A percentile compares a stretch with the other conserved stretches of the same genome.
Conservation (phyloP, 2,888 invertebrate species). For the Callosobruchus maculatus region DNA sequence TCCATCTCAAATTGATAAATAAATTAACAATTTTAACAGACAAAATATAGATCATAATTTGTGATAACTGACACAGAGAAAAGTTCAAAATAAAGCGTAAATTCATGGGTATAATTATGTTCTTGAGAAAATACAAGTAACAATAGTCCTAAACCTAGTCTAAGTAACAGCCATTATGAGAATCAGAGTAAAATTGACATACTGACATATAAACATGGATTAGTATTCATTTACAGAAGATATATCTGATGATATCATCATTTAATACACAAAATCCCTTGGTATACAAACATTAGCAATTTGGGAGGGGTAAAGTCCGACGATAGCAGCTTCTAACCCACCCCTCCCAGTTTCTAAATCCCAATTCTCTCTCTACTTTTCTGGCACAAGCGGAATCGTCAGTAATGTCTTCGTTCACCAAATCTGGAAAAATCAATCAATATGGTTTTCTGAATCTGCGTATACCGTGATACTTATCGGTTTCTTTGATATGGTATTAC, state of each 20-base stretch:
- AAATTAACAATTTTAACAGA: too few relatives aligned
- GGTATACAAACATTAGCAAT: conserved; percentile 23
- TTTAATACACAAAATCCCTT: not conserved
- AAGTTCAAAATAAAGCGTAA: too few relatives aligned
- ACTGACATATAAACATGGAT: not conserved
- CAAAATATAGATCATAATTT: too few relatives aligned
- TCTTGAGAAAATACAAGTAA: too few relatives aligned
- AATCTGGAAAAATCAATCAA: conserved; percentile 49
- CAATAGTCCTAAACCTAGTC: not conserved
- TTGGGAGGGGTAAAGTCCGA: conserved; percentile 33
- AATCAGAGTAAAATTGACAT: not conserved
- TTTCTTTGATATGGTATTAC: too few relatives aligned
- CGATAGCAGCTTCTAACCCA: conserved; percentile 45
- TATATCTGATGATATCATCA: not conserved
- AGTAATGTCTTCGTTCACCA: conserved; percentile 61
- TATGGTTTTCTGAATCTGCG: too few relatives aligned
- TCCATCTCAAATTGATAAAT: too few relatives aligned
- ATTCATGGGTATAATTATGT: too few relatives aligned
- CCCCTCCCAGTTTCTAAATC: conserved; percentile 59
- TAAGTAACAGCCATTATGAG: not conserved
- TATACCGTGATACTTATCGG: too few relatives aligned
- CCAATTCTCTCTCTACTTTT: conserved; percentile 57
- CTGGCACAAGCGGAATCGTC: conserved; percentile 66
- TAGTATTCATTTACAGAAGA: not conserved
- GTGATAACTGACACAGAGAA: too few relatives aligned